Evolutionary conservation across 2,797 vertebrate species (phyloP).

Genomic region (Streptopelia turtur): DNA sequence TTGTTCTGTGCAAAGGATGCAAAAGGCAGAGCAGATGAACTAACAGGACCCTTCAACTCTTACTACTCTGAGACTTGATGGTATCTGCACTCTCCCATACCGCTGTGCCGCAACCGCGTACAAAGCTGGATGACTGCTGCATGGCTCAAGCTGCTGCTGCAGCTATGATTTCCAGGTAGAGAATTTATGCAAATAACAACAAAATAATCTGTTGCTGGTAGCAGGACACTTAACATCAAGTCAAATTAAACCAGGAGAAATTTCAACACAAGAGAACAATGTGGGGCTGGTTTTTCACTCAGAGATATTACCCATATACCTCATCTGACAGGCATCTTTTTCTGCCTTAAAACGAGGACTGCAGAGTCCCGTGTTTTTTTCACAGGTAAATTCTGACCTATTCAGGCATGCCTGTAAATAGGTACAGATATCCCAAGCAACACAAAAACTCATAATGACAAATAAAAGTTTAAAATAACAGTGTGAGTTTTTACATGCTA

Average conservation of each 20-base stretch:
- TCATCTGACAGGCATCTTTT: not conserved
- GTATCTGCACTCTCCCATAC: not conserved
- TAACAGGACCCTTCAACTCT: not conserved
- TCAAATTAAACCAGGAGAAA: not conserved
- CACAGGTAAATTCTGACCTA: not conserved
- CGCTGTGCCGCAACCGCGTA: accelerated
- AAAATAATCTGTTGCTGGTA: not conserved
- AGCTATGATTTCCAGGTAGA: not conserved
- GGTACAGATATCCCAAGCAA: not conserved
- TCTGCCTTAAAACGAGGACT: not conserved
- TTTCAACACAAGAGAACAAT: not conserved
- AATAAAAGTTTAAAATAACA: not conserved
- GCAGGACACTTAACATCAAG: not conserved
- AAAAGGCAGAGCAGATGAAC: not conserved
- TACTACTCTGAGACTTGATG: not conserved
- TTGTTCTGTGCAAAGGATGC: not conserved
- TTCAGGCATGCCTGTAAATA: not conserved
- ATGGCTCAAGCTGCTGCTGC: not conserved
- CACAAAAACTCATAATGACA: not conserved
- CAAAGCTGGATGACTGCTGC: not conserved
- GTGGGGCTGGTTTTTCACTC: not conserved
- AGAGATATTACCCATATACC: not conserved
- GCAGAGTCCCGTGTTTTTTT: not conserved
- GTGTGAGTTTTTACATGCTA: not conserved
- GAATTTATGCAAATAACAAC: not conserved